A percentile compares a stretch with the other conserved stretches of the same genome.
These are phyloP conservation scores for Argyresthia goedartella DNA, from an alignment of 2,888 invertebrate species.

Conservation along the genomic window DNA sequence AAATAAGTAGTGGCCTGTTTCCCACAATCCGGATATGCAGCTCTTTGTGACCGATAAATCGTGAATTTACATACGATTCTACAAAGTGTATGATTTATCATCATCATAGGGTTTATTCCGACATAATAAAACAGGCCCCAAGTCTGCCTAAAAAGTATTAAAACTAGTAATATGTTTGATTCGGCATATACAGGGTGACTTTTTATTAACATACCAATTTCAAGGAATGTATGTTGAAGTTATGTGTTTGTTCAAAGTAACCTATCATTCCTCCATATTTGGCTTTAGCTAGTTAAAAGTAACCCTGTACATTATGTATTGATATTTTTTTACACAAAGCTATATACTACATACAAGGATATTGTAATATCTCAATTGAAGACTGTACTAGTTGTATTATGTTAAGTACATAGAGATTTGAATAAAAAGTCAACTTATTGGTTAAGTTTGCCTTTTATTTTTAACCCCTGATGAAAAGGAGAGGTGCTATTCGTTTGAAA, in stretches of 20 bases:
- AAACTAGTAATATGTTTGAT: not conserved
- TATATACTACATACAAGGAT: not conserved
- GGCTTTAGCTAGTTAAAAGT: not conserved
- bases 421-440: slow-evolving; percentile 2
- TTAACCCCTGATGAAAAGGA: no score
- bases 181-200: not conserved
- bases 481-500: no score
- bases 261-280: not conserved
- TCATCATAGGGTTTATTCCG: not conserved
- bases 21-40: not conserved
- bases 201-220: not conserved
- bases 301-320: not conserved
- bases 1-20: not conserved
- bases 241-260: not conserved
- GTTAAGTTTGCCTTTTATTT: not conserved
- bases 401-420: slow-evolving; percentile 1
- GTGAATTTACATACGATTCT: not conserved
- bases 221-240: no score
- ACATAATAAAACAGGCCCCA: not conserved
- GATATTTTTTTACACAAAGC: not conserved
- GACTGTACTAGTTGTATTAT: slow-evolving; percentile 3
- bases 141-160: not conserved
- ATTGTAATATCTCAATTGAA: slow-evolving; percentile 1
- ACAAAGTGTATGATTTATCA: not conserved
- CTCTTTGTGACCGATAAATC: not conserved